These are phyloP conservation scores for Eutrigla gurnardus DNA, from an alignment of 2,797 vertebrate species.

Conservation along the genomic window DNA sequence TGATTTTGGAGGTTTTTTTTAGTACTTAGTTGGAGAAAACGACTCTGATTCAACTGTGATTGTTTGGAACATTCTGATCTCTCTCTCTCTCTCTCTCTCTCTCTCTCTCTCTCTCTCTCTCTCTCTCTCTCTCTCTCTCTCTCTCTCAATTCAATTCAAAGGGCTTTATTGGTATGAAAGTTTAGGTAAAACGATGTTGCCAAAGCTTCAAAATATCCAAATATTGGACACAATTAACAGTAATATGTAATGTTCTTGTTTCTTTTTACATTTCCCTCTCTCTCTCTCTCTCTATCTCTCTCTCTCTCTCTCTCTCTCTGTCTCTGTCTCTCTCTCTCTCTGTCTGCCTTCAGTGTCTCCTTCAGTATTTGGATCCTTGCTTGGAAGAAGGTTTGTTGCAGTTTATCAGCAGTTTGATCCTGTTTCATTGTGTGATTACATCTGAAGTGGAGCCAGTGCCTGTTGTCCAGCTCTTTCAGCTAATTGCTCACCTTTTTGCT, in stretches of 20 bases:
- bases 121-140: constrained; percentile 5
- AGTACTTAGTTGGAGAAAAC: background rate
- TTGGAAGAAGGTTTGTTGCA: constrained; percentile 40
- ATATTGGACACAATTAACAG: no score
- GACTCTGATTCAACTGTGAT: no score
- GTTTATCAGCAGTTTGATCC: constrained; percentile 49
- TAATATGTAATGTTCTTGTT: no score
- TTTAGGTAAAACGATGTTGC: no score
- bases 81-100: no score
- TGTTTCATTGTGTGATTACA: constrained; percentile 41
- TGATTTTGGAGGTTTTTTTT: background rate
- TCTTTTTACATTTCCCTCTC: no score
- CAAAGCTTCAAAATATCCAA: no score
- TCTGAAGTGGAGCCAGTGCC: constrained; percentile 48
- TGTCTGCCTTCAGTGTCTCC: constrained; percentile 22
- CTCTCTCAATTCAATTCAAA: no score
- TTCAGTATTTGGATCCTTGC: constrained; percentile 22
- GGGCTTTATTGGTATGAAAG: no score
- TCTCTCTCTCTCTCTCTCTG: background rate
- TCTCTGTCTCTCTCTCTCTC: background rate
- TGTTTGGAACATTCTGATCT: no score
- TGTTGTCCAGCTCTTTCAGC: constrained; percentile 27
- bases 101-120: no score
- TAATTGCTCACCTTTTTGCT: constrained; percentile 45
- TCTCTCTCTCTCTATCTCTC: constrained; percentile 3